Base-by-base conservation (phyloP, 2,888 invertebrate genomes). In the Slavum lentiscoides region DNA sequence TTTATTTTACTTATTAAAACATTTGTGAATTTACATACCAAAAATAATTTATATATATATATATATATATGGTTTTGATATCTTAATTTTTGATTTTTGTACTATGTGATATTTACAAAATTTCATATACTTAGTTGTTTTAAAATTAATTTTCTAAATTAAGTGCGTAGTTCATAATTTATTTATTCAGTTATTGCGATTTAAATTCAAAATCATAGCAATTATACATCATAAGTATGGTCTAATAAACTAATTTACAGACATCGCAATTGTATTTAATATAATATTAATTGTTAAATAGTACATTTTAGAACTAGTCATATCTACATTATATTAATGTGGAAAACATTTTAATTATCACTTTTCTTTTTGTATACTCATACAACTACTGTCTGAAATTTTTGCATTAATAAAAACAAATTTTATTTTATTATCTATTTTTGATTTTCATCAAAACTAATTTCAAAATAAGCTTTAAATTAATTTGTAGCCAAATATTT, bases 261-360 rank as follows among this genome's bases (percentile, higher is more conserved):
- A 49, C 15, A 30, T 21, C 17, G 58, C 6, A 39, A 61, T 59
- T 11, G 2, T 43, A 73, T 53, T 62, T 49, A 23, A 62, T 30
- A 2, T 23, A 49, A 23, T 19, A 61, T 49, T 49, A 19, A 59
- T 72, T 43, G 23, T 61, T 49, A 61, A 49, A 49, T 73, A 9
- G 19, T 37, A 49, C 19, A 58, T 58, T 62, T 49, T 62, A 74
- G 15, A 74, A 73, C 61, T 61, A 62, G 62, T 62, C 53, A 74
- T 30, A 1, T 62, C n/a, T 15, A 53, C n/a, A 62, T 74, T 62
- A 74, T 64, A 64, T 64, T 74, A 64, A 53, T 74, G 49, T 73
- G 19, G 30, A 37, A 74, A 49, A 53, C 15, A 61, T 73, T 61
- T 30, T 61, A 23, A 61, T 23, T 21, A 59, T 23, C 49, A 23